These are phyloP conservation scores for Limnephilus auricula DNA, from an alignment of 2,888 invertebrate genomes.

Conservation along the genomic window DNA sequence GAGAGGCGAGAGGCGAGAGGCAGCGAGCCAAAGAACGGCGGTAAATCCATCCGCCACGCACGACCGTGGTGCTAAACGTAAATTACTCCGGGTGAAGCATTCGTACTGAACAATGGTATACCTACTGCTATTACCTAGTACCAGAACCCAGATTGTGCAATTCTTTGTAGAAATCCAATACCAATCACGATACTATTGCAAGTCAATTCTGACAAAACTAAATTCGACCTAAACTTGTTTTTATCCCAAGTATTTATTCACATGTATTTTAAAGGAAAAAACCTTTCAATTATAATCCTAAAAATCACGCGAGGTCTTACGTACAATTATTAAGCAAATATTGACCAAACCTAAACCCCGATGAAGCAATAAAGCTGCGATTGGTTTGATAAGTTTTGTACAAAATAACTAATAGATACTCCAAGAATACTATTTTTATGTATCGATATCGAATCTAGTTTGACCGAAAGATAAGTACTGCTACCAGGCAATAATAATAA, in stretches of 20 bases:
- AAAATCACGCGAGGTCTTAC: not conserved
- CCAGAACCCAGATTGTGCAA: slow-evolving; percentile 35
- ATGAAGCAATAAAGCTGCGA: not conserved
- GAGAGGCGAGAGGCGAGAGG: slow-evolving; percentile 10
- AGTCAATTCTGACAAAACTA: not conserved
- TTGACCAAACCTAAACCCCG: not conserved
- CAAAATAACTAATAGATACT: not conserved
- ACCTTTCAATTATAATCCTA: not conserved
- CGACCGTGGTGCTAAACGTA: slow-evolving; percentile 22
- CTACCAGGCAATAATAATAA: not conserved
- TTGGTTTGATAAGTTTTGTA: not conserved
- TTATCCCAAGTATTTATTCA: not conserved
- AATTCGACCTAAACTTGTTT: not conserved
- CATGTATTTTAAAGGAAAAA: not conserved
- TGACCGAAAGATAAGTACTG: not conserved
- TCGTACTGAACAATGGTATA: slow-evolving; percentile 22
- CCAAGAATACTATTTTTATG: not conserved
- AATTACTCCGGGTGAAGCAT: slow-evolving; percentile 21
- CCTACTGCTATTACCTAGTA: not conserved
- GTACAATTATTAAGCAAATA: not conserved
- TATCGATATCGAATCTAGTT: not conserved
- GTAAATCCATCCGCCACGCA: slow-evolving; percentile 43
- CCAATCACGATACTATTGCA: slow-evolving; percentile 6
- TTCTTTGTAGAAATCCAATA: slow-evolving; percentile 5
- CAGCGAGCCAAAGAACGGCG: not conserved